Percentiles rank a stretch among this genome's conserved stretches.
These are phyloP conservation scores for Aegithalos caudatus DNA, from an alignment of 2,113 vertebrate species.

Conservation along the genomic window DNA sequence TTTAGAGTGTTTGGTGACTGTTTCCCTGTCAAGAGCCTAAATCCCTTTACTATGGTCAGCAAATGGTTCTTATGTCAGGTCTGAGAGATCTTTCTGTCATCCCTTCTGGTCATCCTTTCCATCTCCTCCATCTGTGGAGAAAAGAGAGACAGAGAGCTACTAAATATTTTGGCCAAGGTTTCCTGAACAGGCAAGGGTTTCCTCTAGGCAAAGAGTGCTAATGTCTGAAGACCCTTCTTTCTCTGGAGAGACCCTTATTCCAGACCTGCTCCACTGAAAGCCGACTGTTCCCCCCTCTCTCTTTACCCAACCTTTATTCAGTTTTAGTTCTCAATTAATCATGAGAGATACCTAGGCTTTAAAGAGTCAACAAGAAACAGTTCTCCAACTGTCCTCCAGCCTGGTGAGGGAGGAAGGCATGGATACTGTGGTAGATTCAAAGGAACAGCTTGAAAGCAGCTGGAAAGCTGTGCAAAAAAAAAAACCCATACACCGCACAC, in stretches of 20 bases:
- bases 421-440: slow-evolving; percentile 33
- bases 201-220: background rate
- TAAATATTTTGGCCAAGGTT: background rate
- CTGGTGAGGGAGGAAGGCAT: background rate
- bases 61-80: background rate
- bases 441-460: slow-evolving; percentile 60
- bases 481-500: rapidly evolving
- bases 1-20: background rate
- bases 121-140: background rate
- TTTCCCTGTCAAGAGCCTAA: background rate
- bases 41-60: background rate
- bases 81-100: background rate
- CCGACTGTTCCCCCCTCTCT: background rate
- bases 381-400: slow-evolving; percentile 15
- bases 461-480: slow-evolving; percentile 36
- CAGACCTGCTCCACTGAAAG: background rate
- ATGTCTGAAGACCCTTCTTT: background rate
- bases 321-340: slow-evolving; percentile 12
- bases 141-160: background rate
- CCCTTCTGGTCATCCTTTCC: background rate
- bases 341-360: slow-evolving; percentile 15
- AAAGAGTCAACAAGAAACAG: slow-evolving; percentile 10
- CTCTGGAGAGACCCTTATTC: background rate
- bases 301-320: background rate
- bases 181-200: background rate